These are phyloP conservation scores for Melipona beecheii DNA, from an alignment of 2,888 invertebrate species.

Conservation along the genomic window DNA sequence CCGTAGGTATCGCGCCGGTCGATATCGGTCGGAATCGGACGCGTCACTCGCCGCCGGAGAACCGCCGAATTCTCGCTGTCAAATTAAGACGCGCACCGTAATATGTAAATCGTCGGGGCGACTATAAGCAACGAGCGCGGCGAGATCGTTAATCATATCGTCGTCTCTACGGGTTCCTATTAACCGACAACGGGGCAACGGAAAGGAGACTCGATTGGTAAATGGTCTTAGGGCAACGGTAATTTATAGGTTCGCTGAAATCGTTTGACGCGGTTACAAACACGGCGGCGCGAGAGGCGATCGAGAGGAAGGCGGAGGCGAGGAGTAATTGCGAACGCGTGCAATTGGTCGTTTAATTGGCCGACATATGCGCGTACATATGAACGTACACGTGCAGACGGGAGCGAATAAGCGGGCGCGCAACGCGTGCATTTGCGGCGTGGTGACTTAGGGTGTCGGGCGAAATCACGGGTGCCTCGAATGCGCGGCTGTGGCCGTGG, in stretches of 20 bases:
- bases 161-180: conserved; percentile 63
- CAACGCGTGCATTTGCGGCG: neutral
- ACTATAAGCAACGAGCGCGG: conserved; percentile 54
- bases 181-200: conserved; percentile 27
- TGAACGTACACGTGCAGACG: too few relatives aligned
- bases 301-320: neutral
- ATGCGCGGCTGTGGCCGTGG: neutral
- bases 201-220: conserved; percentile 65
- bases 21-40: neutral
- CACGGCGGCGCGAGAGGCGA: neutral
- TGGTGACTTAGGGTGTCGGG: neutral
- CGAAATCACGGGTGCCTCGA: neutral
- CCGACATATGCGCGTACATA: neutral
- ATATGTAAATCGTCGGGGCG: conserved; percentile 64
- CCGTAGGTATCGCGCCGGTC: neutral
- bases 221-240: conserved; percentile 56
- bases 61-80: conserved; percentile 37
- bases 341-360: neutral
- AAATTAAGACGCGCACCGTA: conserved; percentile 62
- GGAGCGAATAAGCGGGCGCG: too few relatives aligned
- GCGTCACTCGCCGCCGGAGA: neutral
- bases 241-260: conserved; percentile 64
- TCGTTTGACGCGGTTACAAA: conserved; percentile 40
- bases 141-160: conserved; percentile 66
- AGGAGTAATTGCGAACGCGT: conserved; percentile 1